phyloP scores from a whole-genome alignment of 2,888 invertebrate species.

The Lepidocyrtoides sp. region DNA sequence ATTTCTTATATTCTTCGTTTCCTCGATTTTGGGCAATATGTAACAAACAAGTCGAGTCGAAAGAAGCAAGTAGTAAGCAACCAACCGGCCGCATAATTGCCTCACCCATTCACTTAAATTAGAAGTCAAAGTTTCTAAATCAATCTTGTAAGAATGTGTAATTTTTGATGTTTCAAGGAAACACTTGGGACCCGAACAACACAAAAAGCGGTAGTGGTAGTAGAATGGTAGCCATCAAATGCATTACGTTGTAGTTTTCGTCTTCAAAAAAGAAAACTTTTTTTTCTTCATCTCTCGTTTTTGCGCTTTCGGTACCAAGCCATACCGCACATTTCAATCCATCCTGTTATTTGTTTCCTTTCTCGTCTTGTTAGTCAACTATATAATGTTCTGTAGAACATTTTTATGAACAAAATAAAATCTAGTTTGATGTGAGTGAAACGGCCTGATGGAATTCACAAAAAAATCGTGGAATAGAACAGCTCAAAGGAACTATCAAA shows the following conservation, averaged over 20 bases:
- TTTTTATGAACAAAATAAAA: slow-evolving; percentile 33
- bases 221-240: background rate
- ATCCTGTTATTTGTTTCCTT: slow-evolving; percentile 36
- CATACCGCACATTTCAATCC: slow-evolving; percentile 36
- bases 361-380: slow-evolving; percentile 53
- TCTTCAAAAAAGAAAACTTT: slow-evolving; percentile 49
- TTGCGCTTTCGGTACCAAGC: background rate
- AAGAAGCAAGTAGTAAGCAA: slow-evolving; percentile 32
- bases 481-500: slow-evolving; percentile 18
- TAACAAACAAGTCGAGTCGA: slow-evolving; percentile 55
- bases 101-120: slow-evolving; percentile 65
- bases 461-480: background rate
- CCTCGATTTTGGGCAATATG: background rate
- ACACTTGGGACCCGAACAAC: slow-evolving; percentile 52
- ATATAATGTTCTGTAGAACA: background rate
- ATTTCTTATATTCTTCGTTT: background rate
- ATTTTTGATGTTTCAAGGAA: slow-evolving; percentile 74
- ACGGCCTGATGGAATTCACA: slow-evolving; percentile 35
- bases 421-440: slow-evolving; percentile 12
- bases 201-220: background rate
- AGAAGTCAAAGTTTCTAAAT: slow-evolving; percentile 73
- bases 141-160: slow-evolving; percentile 71
- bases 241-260: background rate
- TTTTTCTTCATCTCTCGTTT: slow-evolving; percentile 15
- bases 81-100: slow-evolving; percentile 70